Percentiles rank a stretch among this genome's conserved stretches.
phyloP scores from a whole-genome alignment of 2,113 vertebrate species.

The Amphiprion ocellaris region DNA sequence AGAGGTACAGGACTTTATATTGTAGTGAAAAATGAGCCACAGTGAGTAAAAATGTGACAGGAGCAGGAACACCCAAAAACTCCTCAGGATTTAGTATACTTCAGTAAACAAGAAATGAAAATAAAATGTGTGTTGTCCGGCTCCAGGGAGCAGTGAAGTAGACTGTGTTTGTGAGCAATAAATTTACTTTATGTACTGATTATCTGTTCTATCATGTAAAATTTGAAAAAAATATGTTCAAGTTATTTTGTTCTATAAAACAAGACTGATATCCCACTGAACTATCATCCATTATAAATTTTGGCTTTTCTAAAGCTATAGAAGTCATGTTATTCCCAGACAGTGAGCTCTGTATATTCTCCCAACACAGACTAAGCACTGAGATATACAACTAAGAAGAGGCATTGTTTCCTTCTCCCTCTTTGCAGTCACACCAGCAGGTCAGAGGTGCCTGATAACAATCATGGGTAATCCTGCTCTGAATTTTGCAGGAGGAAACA shows the following conservation, averaged over 20 bases:
- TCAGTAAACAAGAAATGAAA: background rate
- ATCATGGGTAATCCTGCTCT: constrained; percentile 48
- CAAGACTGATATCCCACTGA: background rate
- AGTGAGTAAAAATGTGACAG: too few species aligned
- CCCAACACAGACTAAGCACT: background rate
- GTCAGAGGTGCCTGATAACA: constrained; percentile 56
- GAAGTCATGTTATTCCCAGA: background rate
- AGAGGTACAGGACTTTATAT: too few species aligned
- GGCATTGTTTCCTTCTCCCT: constrained; percentile 52
- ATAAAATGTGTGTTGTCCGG: background rate
- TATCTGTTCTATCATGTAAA: background rate
- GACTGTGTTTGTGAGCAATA: background rate
- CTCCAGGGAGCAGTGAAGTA: background rate
- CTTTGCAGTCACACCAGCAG: constrained; percentile 30
- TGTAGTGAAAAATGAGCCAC: too few species aligned
- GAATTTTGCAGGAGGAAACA: constrained; percentile 50
- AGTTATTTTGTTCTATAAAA: background rate
- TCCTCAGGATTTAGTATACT: background rate
- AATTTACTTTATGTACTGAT: background rate
- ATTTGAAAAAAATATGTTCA: background rate
- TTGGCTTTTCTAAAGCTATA: background rate
- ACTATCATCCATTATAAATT: too few species aligned
- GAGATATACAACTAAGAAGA: constrained; percentile 40
- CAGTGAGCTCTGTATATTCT: background rate
- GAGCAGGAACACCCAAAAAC: too few species aligned